These are phyloP conservation scores for Campoletis raptor DNA, from an alignment of 2,888 invertebrate species.

Conservation along the genomic window DNA sequence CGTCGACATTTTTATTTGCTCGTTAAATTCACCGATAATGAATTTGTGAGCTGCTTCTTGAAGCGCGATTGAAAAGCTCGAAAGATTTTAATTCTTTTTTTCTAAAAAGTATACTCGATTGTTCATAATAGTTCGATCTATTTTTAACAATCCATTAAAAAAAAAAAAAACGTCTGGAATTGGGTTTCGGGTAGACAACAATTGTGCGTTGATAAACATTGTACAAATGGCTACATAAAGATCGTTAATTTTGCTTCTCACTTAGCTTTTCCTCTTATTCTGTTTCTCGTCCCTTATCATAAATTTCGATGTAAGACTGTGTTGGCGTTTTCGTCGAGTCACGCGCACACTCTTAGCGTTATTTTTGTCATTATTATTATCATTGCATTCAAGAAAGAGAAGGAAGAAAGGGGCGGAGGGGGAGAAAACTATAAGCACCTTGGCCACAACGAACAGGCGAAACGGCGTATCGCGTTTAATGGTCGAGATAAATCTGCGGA, in stretches of 20 bases:
- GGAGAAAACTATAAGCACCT: conserved; percentile 62
- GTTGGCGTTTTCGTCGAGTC: conserved; percentile 60
- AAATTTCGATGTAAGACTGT: conserved; percentile 46
- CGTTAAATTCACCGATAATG: conserved; percentile 7
- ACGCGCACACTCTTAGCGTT: conserved; percentile 42
- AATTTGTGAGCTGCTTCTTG: conserved; percentile 33
- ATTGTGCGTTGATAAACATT: conserved; percentile 19
- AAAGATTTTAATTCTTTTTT: background rate
- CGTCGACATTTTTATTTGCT: background rate
- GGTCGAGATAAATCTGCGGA: conserved; percentile 70
- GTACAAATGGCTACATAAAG: background rate
- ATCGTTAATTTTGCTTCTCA: conserved; percentile 19
- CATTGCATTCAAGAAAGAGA: conserved; percentile 14
- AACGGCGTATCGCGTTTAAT: conserved; percentile 71
- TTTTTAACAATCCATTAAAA: background rate
- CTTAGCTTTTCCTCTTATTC: conserved; percentile 28
- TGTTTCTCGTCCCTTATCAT: conserved; percentile 45
- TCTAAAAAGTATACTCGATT: background rate
- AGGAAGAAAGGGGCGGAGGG: conserved; percentile 12
- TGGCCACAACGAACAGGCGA: conserved; percentile 57
- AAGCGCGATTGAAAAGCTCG: background rate
- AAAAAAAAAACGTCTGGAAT: too few species aligned
- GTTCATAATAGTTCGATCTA: background rate
- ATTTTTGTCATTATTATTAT: conserved; percentile 42
- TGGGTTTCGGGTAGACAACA: background rate